These are phyloP conservation scores for Serranus cabrilla DNA, from an alignment of 2,797 vertebrate species.

Conservation along the genomic window DNA sequence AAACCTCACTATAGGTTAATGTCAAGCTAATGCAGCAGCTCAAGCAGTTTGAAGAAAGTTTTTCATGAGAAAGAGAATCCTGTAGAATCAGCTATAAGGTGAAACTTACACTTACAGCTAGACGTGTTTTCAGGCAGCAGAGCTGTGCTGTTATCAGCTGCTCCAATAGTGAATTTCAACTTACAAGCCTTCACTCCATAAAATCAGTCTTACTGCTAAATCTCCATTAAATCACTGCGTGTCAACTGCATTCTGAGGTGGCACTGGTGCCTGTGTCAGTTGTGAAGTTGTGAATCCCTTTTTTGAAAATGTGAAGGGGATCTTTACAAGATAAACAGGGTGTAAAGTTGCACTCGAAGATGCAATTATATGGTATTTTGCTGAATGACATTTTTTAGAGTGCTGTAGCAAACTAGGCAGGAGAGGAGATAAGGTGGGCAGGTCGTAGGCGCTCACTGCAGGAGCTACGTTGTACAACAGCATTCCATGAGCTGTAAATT, in stretches of 20 bases:
- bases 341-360: neutral
- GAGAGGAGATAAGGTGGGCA: neutral
- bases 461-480: too few species aligned
- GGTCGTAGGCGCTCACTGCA: neutral
- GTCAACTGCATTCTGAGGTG: too few species aligned
- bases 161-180: neutral
- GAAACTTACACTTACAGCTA: too few species aligned
- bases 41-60: too few species aligned
- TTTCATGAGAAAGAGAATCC: too few species aligned
- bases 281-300: neutral
- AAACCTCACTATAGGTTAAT: too few species aligned
- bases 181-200: neutral
- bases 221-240: neutral
- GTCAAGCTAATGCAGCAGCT: too few species aligned
- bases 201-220: constrained; percentile 16
- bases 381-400: too few species aligned
- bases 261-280: neutral
- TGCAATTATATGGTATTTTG: neutral
- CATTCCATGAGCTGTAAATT: too few species aligned
- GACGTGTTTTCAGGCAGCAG: neutral
- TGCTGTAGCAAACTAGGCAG: neutral
- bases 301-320: neutral
- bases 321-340: neutral
- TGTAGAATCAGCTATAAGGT: too few species aligned
- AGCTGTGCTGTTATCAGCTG: neutral